Conservation (phyloP, 1,140 invertebrate genomes). For the Neotoxoptera formosana region DNA sequence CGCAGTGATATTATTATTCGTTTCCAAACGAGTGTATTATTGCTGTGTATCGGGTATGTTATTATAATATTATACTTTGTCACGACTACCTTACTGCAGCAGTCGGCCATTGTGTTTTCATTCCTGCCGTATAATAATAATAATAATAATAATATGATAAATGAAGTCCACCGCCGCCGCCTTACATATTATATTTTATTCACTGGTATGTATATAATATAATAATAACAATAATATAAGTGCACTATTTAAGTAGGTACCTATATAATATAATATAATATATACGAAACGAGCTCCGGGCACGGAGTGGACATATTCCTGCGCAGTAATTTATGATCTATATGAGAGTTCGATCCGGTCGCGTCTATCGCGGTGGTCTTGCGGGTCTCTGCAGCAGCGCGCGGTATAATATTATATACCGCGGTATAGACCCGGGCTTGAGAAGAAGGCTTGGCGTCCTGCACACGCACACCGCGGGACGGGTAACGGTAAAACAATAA, state of each 20-base stretch:
- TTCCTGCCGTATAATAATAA: neutral
- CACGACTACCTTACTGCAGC: constrained; percentile 31
- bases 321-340: constrained; percentile 27
- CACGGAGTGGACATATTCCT: constrained; percentile 1
- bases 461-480: neutral
- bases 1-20: neutral
- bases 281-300: neutral
- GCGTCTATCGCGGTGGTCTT: constrained; percentile 50
- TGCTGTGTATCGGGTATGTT: neutral
- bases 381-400: neutral
- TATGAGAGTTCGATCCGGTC: constrained; percentile 9
- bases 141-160: neutral
- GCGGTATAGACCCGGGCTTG: too few relatives aligned
- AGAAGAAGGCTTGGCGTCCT: neutral
- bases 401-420: neutral
- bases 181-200: neutral
- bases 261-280: neutral
- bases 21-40: neutral
- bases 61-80: constrained; percentile 28
- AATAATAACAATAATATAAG: neutral
- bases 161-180: constrained; percentile 9
- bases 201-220: neutral
- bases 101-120: constrained; percentile 2
- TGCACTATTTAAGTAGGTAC: neutral
- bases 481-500: neutral